phyloP scores from a whole-genome alignment of 1,140 invertebrate species.

The Drosophila carrolli region DNA sequence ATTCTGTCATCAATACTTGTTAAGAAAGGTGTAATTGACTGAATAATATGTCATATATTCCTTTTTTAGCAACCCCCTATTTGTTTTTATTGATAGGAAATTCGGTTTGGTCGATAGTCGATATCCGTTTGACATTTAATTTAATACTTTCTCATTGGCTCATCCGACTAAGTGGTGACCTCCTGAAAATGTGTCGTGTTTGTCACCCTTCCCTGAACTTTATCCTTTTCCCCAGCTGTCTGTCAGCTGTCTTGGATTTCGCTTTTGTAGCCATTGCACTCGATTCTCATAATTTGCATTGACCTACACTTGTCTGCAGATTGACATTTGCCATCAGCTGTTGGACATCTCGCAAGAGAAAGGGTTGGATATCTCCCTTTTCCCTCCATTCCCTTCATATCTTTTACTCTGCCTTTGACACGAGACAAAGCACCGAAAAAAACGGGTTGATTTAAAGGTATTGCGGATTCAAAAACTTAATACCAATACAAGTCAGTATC shows the following conservation, averaged over 20 bases:
- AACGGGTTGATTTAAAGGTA: not conserved
- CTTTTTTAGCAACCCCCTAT: not conserved
- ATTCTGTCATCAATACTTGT: too few species aligned
- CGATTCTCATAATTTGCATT: constrained; percentile 56
- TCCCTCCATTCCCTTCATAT: not conserved
- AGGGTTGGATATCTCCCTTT: constrained; percentile 1
- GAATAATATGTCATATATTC: not conserved
- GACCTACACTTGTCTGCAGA: constrained; percentile 44
- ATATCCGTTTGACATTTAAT: constrained; percentile 38
- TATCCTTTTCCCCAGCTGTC: not conserved
- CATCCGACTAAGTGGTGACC: constrained; percentile 25
- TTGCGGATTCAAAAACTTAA: too few species aligned
- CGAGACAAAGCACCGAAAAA: constrained; percentile 12
- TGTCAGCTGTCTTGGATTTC: constrained; percentile 16
- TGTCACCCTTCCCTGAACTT: constrained; percentile 9
- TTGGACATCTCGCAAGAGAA: constrained; percentile 30
- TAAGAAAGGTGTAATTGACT: too few species aligned
- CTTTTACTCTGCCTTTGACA: constrained; percentile 1
- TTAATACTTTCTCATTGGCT: constrained; percentile 18
- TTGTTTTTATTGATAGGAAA: constrained; percentile 1
- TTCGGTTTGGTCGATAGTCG: constrained; percentile 47
- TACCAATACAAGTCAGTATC: not conserved
- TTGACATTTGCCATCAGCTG: constrained; percentile 42
- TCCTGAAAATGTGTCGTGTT: constrained; percentile 28
- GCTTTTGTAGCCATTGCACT: constrained; percentile 15